A percentile compares a stretch with the other conserved stretches of the same genome.
These are phyloP conservation scores for Trilocha varians DNA, from an alignment of 2,888 invertebrate species.

Conservation along the genomic window DNA sequence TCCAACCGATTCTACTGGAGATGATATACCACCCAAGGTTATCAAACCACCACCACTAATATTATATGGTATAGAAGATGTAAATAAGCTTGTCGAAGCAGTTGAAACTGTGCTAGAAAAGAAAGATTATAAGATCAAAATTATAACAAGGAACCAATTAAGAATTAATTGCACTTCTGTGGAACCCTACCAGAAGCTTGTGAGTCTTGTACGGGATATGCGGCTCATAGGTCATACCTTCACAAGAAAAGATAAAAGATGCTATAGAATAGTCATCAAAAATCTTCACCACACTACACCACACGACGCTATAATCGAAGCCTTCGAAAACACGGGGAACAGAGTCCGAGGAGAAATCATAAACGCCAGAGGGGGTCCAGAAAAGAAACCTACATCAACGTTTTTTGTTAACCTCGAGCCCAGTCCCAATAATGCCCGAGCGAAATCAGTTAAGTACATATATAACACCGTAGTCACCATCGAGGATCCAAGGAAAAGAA, in stretches of 20 bases:
- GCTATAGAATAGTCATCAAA: conserved; percentile 16
- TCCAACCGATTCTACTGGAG: too few relatives aligned
- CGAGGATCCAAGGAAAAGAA: too few relatives aligned
- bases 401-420: conserved; percentile 17
- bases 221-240: too few relatives aligned
- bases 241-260: conserved; percentile 7
- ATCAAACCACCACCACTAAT: conserved; percentile 11
- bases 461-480: conserved; percentile 9
- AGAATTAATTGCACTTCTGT: conserved; percentile 1
- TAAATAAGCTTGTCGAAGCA: conserved; percentile 9
- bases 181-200: conserved; percentile 10
- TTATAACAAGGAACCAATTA: conserved; percentile 9
- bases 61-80: conserved; percentile 9
- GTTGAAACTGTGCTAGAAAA: conserved; percentile 4
- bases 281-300: conserved; percentile 17
- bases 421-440: conserved; percentile 10
- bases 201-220: conserved; percentile 6
- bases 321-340: conserved; percentile 12
- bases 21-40: too few relatives aligned
- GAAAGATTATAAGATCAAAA: conserved; percentile 3
- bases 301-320: conserved; percentile 6
- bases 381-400: conserved; percentile 15
- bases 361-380: conserved; percentile 12
- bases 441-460: conserved; percentile 9
- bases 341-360: conserved; percentile 15